Evolutionary conservation across 2,888 invertebrate species (phyloP).

Genomic region (Melinaea menophilus): DNA sequence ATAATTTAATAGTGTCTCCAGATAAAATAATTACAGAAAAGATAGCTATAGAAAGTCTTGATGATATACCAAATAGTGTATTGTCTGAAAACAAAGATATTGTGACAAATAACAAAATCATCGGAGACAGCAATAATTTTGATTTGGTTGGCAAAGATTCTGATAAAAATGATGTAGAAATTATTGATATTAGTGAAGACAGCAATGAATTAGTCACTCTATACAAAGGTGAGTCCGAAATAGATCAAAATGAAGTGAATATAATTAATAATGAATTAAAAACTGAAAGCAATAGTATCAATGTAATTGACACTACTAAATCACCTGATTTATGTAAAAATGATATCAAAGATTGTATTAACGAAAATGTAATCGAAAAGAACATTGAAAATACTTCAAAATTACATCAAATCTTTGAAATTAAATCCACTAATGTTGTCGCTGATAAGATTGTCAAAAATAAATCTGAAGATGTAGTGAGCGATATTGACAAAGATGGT

Average conservation of each 20-base stretch:
- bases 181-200: conserved; percentile 1
- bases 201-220: background rate
- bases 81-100: background rate
- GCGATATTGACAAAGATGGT: background rate
- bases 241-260: conserved; percentile 9
- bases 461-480: conserved; percentile 5
- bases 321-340: conserved; percentile 8
- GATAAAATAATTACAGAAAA: too few relatives aligned
- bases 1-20: background rate
- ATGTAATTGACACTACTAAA: conserved; percentile 8
- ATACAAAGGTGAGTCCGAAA: too few relatives aligned
- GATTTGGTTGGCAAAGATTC: background rate
- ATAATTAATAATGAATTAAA: conserved; percentile 19
- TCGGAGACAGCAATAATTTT: background rate
- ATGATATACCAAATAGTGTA: background rate
- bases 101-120: background rate
- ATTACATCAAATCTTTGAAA: too few relatives aligned
- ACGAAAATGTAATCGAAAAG: conserved; percentile 4
- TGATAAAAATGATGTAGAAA: conserved; percentile 8
- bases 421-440: too few relatives aligned
- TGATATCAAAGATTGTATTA: conserved; percentile 7
- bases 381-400: background rate
- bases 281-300: background rate
- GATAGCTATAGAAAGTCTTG: background rate
- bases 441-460: conserved; percentile 2